Percentiles rank a stretch among this genome's conserved stretches.
phyloP scores from a whole-genome alignment of 2,113 vertebrate genomes.

The Nestor notabilis region DNA sequence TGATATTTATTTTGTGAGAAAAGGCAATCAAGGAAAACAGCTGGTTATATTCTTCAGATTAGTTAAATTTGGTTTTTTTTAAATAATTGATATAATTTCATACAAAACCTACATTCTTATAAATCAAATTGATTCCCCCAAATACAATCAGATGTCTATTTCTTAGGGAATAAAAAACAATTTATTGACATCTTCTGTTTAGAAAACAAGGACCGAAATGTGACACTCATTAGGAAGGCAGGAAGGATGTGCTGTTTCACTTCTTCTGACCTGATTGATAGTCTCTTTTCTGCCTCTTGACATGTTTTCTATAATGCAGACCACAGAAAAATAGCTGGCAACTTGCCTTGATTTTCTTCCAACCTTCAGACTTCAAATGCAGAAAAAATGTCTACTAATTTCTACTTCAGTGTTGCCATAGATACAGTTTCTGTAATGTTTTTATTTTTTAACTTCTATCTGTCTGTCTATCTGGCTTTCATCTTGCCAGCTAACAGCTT shows the following conservation, averaged over 20 bases:
- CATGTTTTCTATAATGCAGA: slow-evolving; percentile 16
- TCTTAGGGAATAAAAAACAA: background rate
- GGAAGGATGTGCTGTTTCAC: background rate
- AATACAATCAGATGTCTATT: background rate
- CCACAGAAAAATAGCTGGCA: slow-evolving; percentile 17
- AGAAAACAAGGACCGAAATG: background rate
- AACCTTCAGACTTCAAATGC: slow-evolving; percentile 28
- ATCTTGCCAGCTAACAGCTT: background rate
- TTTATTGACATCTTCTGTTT: background rate
- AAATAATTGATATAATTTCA: background rate
- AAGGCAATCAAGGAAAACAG: background rate
- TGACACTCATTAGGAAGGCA: background rate
- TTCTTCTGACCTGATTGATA: slow-evolving; percentile 26
- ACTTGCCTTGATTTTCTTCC: slow-evolving; percentile 28
- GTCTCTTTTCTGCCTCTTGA: background rate
- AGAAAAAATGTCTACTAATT: slow-evolving; percentile 48
- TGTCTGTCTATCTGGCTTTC: background rate
- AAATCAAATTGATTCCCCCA: background rate
- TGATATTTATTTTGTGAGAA: background rate
- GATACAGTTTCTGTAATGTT: slow-evolving; percentile 28
- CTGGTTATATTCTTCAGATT: background rate
- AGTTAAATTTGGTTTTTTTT: background rate
- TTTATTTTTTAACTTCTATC: background rate
- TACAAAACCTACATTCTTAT: background rate
- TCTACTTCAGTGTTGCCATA: slow-evolving; percentile 52